Conservation (phyloP, 1,140 invertebrate species). For the Acyrthosiphon pisum region DNA sequence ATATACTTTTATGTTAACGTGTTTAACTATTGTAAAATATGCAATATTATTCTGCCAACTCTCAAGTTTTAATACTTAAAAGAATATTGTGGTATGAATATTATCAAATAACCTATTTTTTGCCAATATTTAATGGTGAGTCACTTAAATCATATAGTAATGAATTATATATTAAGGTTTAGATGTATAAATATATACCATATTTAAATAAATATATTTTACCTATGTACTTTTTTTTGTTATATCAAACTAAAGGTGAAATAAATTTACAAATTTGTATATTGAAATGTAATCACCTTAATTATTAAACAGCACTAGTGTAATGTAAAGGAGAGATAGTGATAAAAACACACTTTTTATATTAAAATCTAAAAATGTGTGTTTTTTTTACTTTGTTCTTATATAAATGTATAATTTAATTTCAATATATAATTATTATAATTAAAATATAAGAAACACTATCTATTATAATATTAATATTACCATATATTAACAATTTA, state of each 20-base stretch:
- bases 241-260: background rate
- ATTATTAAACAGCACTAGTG: background rate
- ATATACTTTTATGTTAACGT: background rate
- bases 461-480: background rate
- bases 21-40: background rate
- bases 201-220: background rate
- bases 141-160: constrained; percentile 28
- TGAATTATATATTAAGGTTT: background rate
- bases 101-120: constrained; percentile 3
- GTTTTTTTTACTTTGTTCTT: constrained; percentile 42
- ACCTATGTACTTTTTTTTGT: background rate
- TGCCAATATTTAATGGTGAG: constrained; percentile 11
- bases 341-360: constrained; percentile 56
- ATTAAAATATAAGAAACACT: background rate
- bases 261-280: background rate
- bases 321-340: background rate
- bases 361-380: constrained; percentile 39
- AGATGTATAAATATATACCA: background rate
- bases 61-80: background rate
- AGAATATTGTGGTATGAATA: background rate
- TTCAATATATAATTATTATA: constrained; percentile 30
- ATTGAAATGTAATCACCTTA: background rate
- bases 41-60: background rate
- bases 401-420: background rate
- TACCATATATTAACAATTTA: background rate